These are phyloP conservation scores for Stenoptilia bipunctidactyla DNA, from an alignment of 2,888 invertebrate species.

Conservation along the genomic window DNA sequence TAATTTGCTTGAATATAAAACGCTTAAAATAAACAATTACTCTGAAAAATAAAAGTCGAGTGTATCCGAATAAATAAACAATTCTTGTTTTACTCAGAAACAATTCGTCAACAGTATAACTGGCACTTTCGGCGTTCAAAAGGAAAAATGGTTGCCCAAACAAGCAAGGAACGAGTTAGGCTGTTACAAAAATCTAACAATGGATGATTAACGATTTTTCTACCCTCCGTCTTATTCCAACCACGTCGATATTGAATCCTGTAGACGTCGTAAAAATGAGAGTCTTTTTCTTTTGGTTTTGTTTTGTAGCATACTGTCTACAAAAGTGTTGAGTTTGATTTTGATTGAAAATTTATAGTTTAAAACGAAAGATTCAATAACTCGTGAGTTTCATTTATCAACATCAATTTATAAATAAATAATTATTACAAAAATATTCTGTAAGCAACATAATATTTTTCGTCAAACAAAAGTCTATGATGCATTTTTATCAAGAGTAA, in stretches of 20 bases:
- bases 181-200: constrained; percentile 70
- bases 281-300: constrained; percentile 55
- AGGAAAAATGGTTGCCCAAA: constrained; percentile 65
- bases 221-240: constrained; percentile 64
- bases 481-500: no score
- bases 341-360: neutral
- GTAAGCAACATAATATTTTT: no score
- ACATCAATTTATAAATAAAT: no score
- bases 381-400: no score
- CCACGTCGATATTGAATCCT: constrained; percentile 69
- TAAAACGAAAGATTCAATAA: no score
- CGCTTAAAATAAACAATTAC: no score
- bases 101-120: constrained; percentile 61
- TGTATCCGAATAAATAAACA: no score
- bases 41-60: no score
- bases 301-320: constrained; percentile 26
- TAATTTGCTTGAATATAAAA: no score
- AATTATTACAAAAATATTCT: no score
- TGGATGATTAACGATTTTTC: constrained; percentile 70
- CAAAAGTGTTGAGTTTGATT: neutral
- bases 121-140: constrained; percentile 50
- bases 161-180: constrained; percentile 69
- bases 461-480: no score
- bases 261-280: constrained; percentile 67
- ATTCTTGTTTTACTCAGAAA: constrained; percentile 33